phyloP scores from a whole-genome alignment of 2,797 vertebrate genomes.

The Premnoplex brunnescens region DNA sequence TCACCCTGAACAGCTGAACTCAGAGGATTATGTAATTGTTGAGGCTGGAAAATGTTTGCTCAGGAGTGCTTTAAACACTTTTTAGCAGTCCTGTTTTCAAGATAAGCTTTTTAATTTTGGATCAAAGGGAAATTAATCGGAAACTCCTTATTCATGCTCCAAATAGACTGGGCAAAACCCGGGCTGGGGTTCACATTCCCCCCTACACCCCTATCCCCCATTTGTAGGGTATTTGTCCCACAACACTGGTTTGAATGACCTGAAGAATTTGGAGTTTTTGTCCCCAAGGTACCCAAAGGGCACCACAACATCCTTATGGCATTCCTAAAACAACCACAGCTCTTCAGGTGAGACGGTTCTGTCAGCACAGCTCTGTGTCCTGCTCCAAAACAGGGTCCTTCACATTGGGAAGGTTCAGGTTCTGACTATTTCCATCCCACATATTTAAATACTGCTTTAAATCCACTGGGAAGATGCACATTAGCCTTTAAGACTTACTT shows the following conservation, averaged over 20 bases:
- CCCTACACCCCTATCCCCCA: not conserved
- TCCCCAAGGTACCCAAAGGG: not conserved
- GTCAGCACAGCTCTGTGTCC: not conserved
- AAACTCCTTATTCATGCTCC: not conserved
- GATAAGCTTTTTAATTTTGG: not conserved
- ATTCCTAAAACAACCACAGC: not conserved
- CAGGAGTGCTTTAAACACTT: not conserved
- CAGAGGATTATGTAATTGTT: not conserved
- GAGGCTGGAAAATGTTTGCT: not conserved
- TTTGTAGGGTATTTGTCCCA: not conserved
- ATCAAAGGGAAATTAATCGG: not conserved
- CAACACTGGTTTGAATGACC: not conserved
- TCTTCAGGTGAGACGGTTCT: not conserved
- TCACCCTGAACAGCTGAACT: not conserved
- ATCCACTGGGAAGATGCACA: not conserved
- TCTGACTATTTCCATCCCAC: not conserved
- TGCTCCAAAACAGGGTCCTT: rapidly evolving
- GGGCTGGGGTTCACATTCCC: not conserved
- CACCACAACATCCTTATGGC: not conserved
- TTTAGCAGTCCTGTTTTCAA: not conserved
- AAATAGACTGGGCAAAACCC: not conserved
- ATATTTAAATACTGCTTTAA: not conserved
- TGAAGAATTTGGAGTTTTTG: not conserved
- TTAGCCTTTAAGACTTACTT: constrained; percentile 72
- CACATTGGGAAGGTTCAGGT: not conserved